phyloP scores from a whole-genome alignment of 2,797 vertebrate genomes.

The Rachycentron canadum region DNA sequence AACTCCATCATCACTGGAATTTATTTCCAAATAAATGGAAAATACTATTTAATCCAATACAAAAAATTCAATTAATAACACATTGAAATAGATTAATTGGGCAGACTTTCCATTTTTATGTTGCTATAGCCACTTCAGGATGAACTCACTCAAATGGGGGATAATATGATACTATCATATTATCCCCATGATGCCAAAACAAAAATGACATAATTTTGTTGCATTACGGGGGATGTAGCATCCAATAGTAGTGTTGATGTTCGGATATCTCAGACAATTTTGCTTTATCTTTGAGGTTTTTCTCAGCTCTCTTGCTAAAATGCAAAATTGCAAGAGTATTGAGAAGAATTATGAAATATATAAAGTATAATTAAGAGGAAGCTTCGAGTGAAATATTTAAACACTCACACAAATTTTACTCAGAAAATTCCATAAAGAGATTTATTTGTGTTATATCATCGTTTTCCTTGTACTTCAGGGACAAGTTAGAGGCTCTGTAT shows the following conservation, averaged over 20 bases:
- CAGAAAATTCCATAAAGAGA: background rate
- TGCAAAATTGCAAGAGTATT: background rate
- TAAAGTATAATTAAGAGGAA: background rate
- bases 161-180: background rate
- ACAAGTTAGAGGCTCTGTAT: slow-evolving; percentile 3
- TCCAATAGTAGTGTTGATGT: background rate
- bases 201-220: background rate
- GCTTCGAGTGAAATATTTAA: background rate
- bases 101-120: background rate
- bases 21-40: no score
- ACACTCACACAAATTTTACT: background rate
- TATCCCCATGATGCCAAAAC: background rate
- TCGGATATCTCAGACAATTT: background rate
- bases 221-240: background rate
- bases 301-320: background rate
- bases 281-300: background rate
- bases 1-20: no score
- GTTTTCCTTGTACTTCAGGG: background rate
- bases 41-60: background rate
- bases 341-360: background rate
- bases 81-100: background rate
- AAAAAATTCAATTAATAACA: background rate
- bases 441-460: background rate
- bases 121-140: background rate
- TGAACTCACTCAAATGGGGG: background rate